Evolutionary conservation across 2,113 vertebrate species (phyloP), one percentile per base, ranked within the genome.

Genomic region (Halichoeres trimaculatus): DNA sequence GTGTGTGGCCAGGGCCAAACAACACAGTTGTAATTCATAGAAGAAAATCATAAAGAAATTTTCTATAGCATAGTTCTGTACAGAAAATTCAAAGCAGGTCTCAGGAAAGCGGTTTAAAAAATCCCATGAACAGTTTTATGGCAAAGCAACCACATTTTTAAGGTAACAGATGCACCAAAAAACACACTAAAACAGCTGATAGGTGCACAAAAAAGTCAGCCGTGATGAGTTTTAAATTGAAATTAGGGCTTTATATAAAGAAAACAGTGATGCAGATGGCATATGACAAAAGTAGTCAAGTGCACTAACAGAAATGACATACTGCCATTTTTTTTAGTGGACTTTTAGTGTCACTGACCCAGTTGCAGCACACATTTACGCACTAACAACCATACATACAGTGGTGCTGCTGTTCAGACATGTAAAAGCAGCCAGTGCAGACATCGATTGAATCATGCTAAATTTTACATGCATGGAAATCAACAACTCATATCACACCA

Each of bases 401-500:
- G 51, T 54, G 47, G 34, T 17, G 68, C 70, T 61, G 24, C 11
- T 12, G 38, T 14, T 52, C 52, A 63, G 62, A 78, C 36, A 85
- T 69, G 40, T 20, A 41, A 72, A 53, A 55, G 13, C 30, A 70
- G 69, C 62, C 53, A 56, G 67, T 22, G 24, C 22, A 70, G 60
- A 58, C 64, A 48, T 43, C 53, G 36, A 8, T 35, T 50, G 57
- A 47, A 76, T 55, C 26, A 22, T 56, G 48, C 57, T 35, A 56
- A 40, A 56, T 60, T 76, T 78, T 24, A 58, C 74, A 78, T 71
- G 56, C 13, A 40, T 79, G 53, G 34, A 71, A 78, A 80, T 63
- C 61, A 50, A 54, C 65, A 70, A 35, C 34, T 62, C 59, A 41
- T 17, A 75, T 73, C 47, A 36, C 53, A 59, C 50, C 30, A 12